Percentiles rank a stretch among this genome's conserved stretches.
Conservation (phyloP, 1,140 invertebrate genomes). For the Eurytemora carolleeae region DNA sequence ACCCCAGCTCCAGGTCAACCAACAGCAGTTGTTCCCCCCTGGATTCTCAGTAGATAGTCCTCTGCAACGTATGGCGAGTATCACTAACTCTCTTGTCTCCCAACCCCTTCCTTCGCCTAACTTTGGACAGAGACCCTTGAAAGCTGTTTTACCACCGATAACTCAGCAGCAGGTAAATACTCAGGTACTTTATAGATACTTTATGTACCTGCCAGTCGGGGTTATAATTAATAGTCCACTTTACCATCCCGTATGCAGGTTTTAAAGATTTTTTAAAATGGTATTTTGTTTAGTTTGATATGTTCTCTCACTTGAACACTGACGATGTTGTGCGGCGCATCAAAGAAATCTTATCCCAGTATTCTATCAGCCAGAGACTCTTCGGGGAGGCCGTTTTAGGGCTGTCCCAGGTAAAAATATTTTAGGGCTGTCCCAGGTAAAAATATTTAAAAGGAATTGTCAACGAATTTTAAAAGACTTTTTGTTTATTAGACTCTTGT, state of each 20-base stretch:
- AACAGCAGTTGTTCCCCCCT: too few species aligned
- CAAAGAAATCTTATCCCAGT: slow-evolving; percentile 90
- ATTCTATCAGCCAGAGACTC: slow-evolving; percentile 90
- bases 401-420: slow-evolving; percentile 90
- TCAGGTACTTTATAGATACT: too few species aligned
- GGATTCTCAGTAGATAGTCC: slow-evolving; percentile 44
- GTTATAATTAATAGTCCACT: too few species aligned
- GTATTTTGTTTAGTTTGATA: slow-evolving; percentile 47
- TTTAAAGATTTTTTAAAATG: too few species aligned
- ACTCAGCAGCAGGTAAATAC: slow-evolving; percentile 76
- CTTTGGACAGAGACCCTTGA: slow-evolving; percentile 51
- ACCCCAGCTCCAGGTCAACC: too few species aligned
- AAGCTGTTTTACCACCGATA: slow-evolving; percentile 91
- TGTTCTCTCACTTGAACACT: slow-evolving; percentile 93
- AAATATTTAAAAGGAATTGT: slow-evolving; percentile 80
- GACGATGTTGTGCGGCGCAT: slow-evolving; percentile 90
- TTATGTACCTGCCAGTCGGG: too few species aligned
- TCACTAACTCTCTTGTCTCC: slow-evolving; percentile 73
- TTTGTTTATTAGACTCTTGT: too few species aligned
- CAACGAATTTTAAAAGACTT: too few species aligned
- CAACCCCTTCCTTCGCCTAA: slow-evolving; percentile 27
- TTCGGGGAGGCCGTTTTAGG: slow-evolving; percentile 95
- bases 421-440: slow-evolving; percentile 88
- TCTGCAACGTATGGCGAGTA: slow-evolving; percentile 86
- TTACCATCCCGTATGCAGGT: too few species aligned